These are phyloP conservation scores for Drosophila tanythrix DNA, from an alignment of 2,888 invertebrate species.

Conservation along the genomic window DNA sequence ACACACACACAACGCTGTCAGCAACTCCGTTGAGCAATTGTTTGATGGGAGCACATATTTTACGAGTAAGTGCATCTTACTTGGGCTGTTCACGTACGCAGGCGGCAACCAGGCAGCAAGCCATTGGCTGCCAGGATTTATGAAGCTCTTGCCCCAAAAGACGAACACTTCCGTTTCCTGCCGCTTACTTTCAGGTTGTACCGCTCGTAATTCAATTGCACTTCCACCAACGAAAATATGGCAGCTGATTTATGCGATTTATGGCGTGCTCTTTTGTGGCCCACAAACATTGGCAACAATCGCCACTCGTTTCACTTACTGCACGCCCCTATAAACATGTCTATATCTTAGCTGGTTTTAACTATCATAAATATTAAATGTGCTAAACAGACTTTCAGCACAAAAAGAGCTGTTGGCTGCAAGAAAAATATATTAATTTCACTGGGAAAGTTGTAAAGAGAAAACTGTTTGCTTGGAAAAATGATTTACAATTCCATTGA, in stretches of 20 bases:
- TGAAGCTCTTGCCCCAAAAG: slow-evolving; percentile 50
- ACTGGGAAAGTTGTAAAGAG: neutral
- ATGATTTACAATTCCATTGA: neutral
- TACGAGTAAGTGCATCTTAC: slow-evolving; percentile 28
- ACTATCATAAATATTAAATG: neutral
- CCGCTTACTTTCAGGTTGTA: slow-evolving; percentile 60
- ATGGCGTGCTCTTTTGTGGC: slow-evolving; percentile 28
- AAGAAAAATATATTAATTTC: neutral
- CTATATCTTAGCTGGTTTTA: neutral
- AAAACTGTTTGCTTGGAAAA: neutral
- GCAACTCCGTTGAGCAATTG: slow-evolving; percentile 21
- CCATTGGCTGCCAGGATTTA: slow-evolving; percentile 60
- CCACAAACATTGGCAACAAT: slow-evolving; percentile 40
- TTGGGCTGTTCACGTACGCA: slow-evolving; percentile 18
- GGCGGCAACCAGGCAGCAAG: slow-evolving; percentile 8
- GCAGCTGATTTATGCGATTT: slow-evolving; percentile 51
- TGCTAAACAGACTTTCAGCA: neutral
- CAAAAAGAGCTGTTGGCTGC: neutral
- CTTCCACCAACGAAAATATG: slow-evolving; percentile 51
- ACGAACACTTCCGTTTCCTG: slow-evolving; percentile 49
- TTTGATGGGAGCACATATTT: slow-evolving; percentile 59
- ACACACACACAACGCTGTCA: slow-evolving; percentile 3
- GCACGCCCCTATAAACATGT: neutral
- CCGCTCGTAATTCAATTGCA: slow-evolving; percentile 75
- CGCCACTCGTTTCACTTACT: slow-evolving; percentile 26